Base-by-base conservation (phyloP, 92 coral and sea anemone species). In the Umimayanthus chanpuru region DNA sequence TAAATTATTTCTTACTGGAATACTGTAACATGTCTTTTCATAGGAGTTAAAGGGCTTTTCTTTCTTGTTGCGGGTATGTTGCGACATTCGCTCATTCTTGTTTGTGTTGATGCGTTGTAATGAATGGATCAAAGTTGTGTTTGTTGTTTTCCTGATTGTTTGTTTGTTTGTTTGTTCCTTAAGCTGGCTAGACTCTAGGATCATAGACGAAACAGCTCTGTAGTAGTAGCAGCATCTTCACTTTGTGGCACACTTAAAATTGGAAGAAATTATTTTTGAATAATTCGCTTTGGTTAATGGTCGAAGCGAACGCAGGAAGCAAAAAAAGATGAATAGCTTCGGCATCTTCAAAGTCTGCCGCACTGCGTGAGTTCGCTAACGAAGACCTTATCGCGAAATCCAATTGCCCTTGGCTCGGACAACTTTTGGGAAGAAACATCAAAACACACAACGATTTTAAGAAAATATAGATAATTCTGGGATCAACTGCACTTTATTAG, bases 391-490 rank as follows among this genome's bases (percentile, higher is more conserved):
- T 83, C 87, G 47, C 39, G 40, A 83, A 83, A 83, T 83, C 76
- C 87, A 70, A 68, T 83, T 83, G 87, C 87, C 87, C 87, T 83
- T 83, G 87, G 87, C 87, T 83, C 67, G 61, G 16, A 21, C 15
- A 32, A 9, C 71, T 83, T 25, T 83, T 11, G 10, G 36, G 47
- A 75, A 26, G 67, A 68, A 71, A 26, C 26, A 25, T 70, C 41
- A 47, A 44, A 43, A 28, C 30, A 39, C 30, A 25, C 5, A 40
- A 68, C 16, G 26, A 68, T 16, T 26, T 82, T 23, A 23, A 47
- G 65, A 70, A 82, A 83, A 74, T 5, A 28, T 16, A 75, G 87
- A 70, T 5, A 73, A 82, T 23, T 67, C 39, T 5, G 40, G 9
- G 50, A 28, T 43, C 11, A 44, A 78, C 18, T 49, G 74, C 61